Percentiles rank a stretch among this genome's conserved stretches.
phyloP scores from a whole-genome alignment of 2,888 invertebrate genomes.

The Agrochola lota region DNA sequence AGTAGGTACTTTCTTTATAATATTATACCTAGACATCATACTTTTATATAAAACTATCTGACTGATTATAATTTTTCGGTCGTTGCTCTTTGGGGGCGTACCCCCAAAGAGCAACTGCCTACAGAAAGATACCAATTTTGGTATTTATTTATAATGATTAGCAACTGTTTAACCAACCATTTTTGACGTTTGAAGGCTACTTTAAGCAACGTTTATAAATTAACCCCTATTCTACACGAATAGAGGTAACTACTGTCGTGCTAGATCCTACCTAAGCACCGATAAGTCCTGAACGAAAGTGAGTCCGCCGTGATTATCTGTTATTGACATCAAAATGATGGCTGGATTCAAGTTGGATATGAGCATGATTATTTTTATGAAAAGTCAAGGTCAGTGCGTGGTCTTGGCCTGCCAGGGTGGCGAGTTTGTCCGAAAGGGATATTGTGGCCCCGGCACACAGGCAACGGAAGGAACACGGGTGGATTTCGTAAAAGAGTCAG shows the following conservation, averaged over 20 bases:
- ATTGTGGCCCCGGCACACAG: too few relatives aligned
- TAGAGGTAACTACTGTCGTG: too few relatives aligned
- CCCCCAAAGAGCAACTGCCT: too few relatives aligned
- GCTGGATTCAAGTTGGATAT: not conserved
- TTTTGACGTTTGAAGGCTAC: too few relatives aligned
- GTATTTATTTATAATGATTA: too few relatives aligned
- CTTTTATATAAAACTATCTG: not conserved
- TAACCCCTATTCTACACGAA: too few relatives aligned
- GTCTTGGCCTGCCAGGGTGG: too few relatives aligned
- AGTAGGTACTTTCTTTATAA: conserved; percentile 41
- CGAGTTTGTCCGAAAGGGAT: too few relatives aligned
- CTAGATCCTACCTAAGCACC: not conserved
- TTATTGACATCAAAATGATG: not conserved
- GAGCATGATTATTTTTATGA: not conserved
- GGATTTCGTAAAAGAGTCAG: too few relatives aligned
- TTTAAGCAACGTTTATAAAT: too few relatives aligned
- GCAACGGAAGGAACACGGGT: too few relatives aligned
- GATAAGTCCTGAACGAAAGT: not conserved
- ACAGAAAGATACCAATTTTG: not conserved
- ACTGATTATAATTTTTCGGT: conserved; percentile 4
- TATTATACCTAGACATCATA: not conserved
- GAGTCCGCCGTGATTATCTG: not conserved
- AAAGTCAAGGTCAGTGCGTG: not conserved
- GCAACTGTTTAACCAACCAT: too few relatives aligned
- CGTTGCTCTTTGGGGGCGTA: conserved; percentile 12